Conservation (phyloP, 1,140 invertebrate species). For the Magallana gigas region DNA sequence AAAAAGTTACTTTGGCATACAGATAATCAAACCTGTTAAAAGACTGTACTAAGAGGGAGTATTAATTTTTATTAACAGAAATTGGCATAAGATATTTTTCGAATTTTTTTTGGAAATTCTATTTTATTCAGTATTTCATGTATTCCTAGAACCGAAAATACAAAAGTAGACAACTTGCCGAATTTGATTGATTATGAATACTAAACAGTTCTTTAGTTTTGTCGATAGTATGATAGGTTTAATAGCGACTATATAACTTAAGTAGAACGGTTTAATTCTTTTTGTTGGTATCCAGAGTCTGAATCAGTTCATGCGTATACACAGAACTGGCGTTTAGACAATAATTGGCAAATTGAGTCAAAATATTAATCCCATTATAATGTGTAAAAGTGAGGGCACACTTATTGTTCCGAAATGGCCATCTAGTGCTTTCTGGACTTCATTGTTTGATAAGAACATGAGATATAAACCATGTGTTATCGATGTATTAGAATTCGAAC, state of each 20-base stretch:
- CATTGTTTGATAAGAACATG: slow-evolving; percentile 1
- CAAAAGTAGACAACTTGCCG: not conserved
- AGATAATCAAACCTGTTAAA: not conserved
- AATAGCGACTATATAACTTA: not conserved
- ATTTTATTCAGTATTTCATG: not conserved
- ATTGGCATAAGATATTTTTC: slow-evolving; percentile 6
- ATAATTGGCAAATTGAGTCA: slow-evolving; percentile 46
- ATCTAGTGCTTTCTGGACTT: no score
- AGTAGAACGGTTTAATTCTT: slow-evolving; percentile 25
- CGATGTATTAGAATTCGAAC: slow-evolving; percentile 8
- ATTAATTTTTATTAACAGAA: not conserved
- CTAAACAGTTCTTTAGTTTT: slow-evolving; percentile 27
- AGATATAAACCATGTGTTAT: not conserved
- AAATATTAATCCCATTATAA: slow-evolving; percentile 32
- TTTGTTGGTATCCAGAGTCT: slow-evolving; percentile 13
- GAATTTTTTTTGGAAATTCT: not conserved
- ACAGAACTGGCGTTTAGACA: slow-evolving; percentile 22
- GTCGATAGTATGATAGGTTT: slow-evolving; percentile 12
- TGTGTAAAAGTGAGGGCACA: not conserved
- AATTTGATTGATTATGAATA: slow-evolving; percentile 41
- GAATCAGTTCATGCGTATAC: slow-evolving; percentile 25
- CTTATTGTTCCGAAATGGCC: not conserved
- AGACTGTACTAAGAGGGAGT: slow-evolving; percentile 22
- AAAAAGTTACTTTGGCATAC: not conserved
- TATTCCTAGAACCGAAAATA: slow-evolving; percentile 31